Percentiles rank a stretch among this genome's conserved stretches.
Evolutionary conservation across 2,888 invertebrate species (phyloP).

Genomic region (Agrotis clavis): DNA sequence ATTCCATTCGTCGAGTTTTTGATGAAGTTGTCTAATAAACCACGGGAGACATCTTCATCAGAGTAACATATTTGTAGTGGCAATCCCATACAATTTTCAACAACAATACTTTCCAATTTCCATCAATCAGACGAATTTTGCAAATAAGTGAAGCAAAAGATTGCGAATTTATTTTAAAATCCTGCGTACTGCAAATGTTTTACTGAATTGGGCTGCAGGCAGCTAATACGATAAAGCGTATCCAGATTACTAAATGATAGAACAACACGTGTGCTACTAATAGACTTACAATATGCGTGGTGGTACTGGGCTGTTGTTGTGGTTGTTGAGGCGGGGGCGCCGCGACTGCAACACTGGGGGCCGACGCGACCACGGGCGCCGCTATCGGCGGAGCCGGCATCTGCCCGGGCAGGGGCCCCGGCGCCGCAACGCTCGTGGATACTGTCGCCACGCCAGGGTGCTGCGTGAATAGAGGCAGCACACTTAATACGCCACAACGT

Average conservation of each 20-base stretch:
- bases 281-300: slow-evolving; percentile 76
- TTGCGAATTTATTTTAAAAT: neutral
- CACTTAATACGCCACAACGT: slow-evolving; percentile 43
- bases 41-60: neutral
- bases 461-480: slow-evolving; percentile 70
- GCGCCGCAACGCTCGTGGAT: slow-evolving; percentile 84
- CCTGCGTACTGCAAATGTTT: neutral
- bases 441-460: slow-evolving; percentile 86
- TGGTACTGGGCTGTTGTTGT: slow-evolving; percentile 72
- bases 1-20: too few species aligned
- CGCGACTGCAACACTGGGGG: slow-evolving; percentile 65
- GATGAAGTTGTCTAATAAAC: neutral
- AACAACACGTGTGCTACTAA: slow-evolving; percentile 1
- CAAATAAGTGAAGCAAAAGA: neutral
- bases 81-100: neutral
- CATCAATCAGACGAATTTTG: too few species aligned
- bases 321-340: slow-evolving; percentile 65
- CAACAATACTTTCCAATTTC: neutral
- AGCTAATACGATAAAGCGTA: too few species aligned
- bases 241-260: neutral
- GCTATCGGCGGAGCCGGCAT: slow-evolving; percentile 73
- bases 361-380: slow-evolving; percentile 74
- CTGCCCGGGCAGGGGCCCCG: slow-evolving; percentile 74
- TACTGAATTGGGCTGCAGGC: neutral
- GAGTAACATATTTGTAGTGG: slow-evolving; percentile 4